Evolutionary conservation across 2,797 vertebrate species (phyloP).

Genomic region (Distichodus sexfasciatus): DNA sequence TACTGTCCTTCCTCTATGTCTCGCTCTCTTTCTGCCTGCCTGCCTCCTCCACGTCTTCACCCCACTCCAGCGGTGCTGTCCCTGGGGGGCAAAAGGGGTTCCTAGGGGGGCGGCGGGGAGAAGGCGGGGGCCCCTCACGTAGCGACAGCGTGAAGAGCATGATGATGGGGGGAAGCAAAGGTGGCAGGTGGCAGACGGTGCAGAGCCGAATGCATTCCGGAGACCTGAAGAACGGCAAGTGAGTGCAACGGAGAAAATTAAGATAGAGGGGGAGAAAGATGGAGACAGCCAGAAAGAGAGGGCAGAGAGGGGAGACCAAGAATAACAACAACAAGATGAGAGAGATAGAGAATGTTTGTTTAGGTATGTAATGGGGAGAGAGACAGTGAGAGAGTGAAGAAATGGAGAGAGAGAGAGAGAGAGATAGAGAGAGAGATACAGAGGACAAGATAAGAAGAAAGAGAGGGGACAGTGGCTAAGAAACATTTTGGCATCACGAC

Average conservation of each 20-base stretch:
- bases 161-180: slow-evolving; percentile 80
- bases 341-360: too few relatives aligned
- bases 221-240: slow-evolving; percentile 95
- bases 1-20: slow-evolving; percentile 65
- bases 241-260: slow-evolving; percentile 78
- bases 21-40: slow-evolving; percentile 69
- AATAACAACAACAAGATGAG: too few relatives aligned
- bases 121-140: slow-evolving; percentile 85
- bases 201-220: slow-evolving; percentile 95
- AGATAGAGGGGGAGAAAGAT: slow-evolving; percentile 32
- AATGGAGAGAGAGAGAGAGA: too few relatives aligned
- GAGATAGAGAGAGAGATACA: slow-evolving; percentile 54
- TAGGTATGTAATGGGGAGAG: too few relatives aligned
- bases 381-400: too few relatives aligned
- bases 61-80: slow-evolving; percentile 87
- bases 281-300: background rate
- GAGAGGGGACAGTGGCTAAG: too few relatives aligned
- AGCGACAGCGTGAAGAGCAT: slow-evolving; percentile 87
- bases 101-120: slow-evolving; percentile 82
- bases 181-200: slow-evolving; percentile 91
- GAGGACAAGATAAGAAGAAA: background rate
- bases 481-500: too few relatives aligned
- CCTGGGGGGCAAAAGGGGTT: slow-evolving; percentile 87
- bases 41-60: slow-evolving; percentile 58
- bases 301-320: too few relatives aligned